A percentile compares a stretch with the other conserved stretches of the same genome.
Evolutionary conservation across 2,888 invertebrate species (phyloP).

Genomic region (Volucella inflata): DNA sequence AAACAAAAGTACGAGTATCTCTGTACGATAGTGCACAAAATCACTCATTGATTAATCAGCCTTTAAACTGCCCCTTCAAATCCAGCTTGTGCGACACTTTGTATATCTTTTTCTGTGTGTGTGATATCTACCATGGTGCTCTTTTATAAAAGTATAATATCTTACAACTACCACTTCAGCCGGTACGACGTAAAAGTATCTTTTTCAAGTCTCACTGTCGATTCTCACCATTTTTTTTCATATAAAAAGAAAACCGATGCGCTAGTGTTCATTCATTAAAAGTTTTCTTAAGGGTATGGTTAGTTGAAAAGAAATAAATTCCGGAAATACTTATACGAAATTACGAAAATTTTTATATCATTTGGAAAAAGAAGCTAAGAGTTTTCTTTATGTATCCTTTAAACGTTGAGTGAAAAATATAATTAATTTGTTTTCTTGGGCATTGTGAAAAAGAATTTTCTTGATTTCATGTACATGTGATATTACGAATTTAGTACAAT

Average conservation of each 20-base stretch:
- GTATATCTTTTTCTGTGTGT: background rate
- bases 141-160: conserved; percentile 28
- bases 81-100: background rate
- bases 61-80: no score
- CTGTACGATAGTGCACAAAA: no score
- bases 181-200: conserved; percentile 47
- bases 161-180: conserved; percentile 17
- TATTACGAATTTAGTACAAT: background rate
- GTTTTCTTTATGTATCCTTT: conserved; percentile 5
- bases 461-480: conserved; percentile 36
- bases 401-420: conserved; percentile 5
- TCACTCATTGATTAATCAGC: conserved; percentile 52
- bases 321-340: no score
- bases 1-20: conserved; percentile 19
- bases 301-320: conserved; percentile 35
- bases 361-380: conserved; percentile 8
- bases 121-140: background rate
- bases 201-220: conserved; percentile 58
- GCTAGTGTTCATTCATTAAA: conserved; percentile 76
- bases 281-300: conserved; percentile 79
- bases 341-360: background rate
- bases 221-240: conserved; percentile 48
- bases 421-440: conserved; percentile 1
- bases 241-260: conserved; percentile 72
- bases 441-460: conserved; percentile 4